phyloP scores from a whole-genome alignment of 2,113 vertebrate species.

The Balaenoptera acutorostrata region DNA sequence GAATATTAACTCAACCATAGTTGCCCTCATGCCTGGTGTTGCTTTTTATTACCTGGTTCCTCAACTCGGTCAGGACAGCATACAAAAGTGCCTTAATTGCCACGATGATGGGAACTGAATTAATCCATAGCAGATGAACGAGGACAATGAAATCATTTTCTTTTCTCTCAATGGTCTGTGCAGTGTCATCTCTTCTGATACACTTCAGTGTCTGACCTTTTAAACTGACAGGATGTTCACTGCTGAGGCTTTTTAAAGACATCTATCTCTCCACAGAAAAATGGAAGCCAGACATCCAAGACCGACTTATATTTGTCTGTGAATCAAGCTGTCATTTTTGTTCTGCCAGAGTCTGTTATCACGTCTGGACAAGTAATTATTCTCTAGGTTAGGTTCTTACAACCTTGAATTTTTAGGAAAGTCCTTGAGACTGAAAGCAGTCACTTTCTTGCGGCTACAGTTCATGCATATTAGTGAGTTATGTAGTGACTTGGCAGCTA shows the following conservation, averaged over 20 bases:
- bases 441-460: conserved; percentile 60
- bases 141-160: conserved; percentile 77
- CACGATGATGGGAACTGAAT: conserved; percentile 46
- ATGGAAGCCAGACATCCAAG: conserved; percentile 77
- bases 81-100: conserved; percentile 67
- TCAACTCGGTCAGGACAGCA: conserved; percentile 36
- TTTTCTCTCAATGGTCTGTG: conserved; percentile 71
- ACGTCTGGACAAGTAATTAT: conserved; percentile 77
- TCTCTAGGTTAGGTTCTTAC: conserved; percentile 74
- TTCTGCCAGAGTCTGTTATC: conserved; percentile 78
- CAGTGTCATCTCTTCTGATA: conserved; percentile 76
- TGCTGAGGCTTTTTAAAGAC: conserved; percentile 77
- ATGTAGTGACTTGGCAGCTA: conserved; percentile 73
- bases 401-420: conserved; percentile 82
- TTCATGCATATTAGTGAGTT: conserved; percentile 72
- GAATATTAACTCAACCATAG: neutral
- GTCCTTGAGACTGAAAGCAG: conserved; percentile 79
- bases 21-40: neutral
- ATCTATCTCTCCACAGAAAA: conserved; percentile 79
- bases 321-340: conserved; percentile 83
- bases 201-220: conserved; percentile 80
- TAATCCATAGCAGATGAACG: conserved; percentile 74
- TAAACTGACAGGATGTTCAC: conserved; percentile 79
- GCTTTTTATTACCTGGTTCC: conserved; percentile 45
- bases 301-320: conserved; percentile 79